Evolutionary conservation across 2,797 vertebrate genomes (phyloP).

Genomic region (Eleutherodactylus coqui): DNA sequence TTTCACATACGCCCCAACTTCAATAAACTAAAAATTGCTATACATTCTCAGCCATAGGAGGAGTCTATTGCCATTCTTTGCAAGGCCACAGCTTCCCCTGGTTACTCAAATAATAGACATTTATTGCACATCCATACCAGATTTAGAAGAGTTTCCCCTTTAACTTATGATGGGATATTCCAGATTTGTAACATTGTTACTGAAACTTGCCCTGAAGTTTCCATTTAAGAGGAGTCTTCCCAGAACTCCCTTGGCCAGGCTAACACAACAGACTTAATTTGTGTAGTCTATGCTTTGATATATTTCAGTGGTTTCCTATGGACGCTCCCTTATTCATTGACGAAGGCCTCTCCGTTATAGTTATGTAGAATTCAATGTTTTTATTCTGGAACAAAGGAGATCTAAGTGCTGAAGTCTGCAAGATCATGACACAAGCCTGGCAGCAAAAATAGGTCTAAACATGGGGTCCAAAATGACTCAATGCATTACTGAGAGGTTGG

Average conservation of each 20-base stretch:
- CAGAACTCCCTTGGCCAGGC: not conserved
- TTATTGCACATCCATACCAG: not conserved
- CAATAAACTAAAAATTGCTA: too few relatives aligned
- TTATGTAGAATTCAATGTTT: conserved; percentile 32
- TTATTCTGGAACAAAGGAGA: not conserved
- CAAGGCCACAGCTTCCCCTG: not conserved
- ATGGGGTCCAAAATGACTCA: conserved; percentile 30
- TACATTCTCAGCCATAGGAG: not conserved
- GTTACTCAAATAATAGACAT: not conserved
- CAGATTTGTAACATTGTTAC: not conserved
- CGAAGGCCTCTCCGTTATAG: not conserved
- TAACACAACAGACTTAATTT: not conserved
- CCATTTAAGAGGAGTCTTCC: not conserved
- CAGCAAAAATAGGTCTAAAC: not conserved
- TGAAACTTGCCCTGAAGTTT: not conserved
- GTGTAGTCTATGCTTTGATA: not conserved
- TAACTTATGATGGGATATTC: not conserved
- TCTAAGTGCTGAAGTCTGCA: not conserved
- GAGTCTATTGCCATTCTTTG: not conserved
- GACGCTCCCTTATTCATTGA: conserved; percentile 4
- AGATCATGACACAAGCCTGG: not conserved
- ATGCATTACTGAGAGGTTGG: not conserved
- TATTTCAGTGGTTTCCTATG: not conserved
- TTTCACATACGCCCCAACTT: not conserved
- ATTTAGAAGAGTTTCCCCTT: not conserved